Evolutionary conservation across 2,113 vertebrate species (phyloP).

Genomic region (Clupea harengus): DNA sequence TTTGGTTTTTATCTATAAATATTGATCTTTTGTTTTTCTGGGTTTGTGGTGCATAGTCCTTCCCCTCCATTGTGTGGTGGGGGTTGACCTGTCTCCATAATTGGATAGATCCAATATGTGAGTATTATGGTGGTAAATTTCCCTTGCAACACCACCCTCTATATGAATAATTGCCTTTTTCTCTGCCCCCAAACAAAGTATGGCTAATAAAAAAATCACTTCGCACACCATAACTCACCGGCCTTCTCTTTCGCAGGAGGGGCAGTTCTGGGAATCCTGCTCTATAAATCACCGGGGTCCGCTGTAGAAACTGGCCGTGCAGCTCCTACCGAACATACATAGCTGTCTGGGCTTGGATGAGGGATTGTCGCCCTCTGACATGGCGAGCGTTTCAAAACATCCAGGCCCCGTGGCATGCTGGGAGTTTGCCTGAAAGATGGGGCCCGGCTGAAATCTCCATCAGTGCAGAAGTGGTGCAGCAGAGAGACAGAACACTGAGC

Average conservation of each 20-base stretch:
- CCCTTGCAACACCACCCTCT: neutral
- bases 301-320: neutral
- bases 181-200: constrained; percentile 38
- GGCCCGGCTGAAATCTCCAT: constrained; percentile 75
- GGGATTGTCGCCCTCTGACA: constrained; percentile 69
- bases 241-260: constrained; percentile 38
- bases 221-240: constrained; percentile 52
- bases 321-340: constrained; percentile 52
- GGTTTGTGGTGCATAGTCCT: neutral
- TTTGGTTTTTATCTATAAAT: neutral
- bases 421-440: constrained; percentile 70
- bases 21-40: neutral
- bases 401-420: constrained; percentile 60
- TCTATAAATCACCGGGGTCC: constrained; percentile 48
- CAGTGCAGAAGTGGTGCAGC: constrained; percentile 50
- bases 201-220: constrained; percentile 53
- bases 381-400: constrained; percentile 68
- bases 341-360: constrained; percentile 72
- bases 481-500: constrained; percentile 27
- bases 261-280: constrained; percentile 40
- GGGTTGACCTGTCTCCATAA: neutral
- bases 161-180: constrained; percentile 22
- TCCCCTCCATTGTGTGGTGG: neutral
- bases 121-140: constrained; percentile 1
- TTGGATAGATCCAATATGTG: constrained; percentile 2